Evolutionary conservation across 2,113 vertebrate genomes (phyloP).

Genomic region (Hippopotamus amphibius): DNA sequence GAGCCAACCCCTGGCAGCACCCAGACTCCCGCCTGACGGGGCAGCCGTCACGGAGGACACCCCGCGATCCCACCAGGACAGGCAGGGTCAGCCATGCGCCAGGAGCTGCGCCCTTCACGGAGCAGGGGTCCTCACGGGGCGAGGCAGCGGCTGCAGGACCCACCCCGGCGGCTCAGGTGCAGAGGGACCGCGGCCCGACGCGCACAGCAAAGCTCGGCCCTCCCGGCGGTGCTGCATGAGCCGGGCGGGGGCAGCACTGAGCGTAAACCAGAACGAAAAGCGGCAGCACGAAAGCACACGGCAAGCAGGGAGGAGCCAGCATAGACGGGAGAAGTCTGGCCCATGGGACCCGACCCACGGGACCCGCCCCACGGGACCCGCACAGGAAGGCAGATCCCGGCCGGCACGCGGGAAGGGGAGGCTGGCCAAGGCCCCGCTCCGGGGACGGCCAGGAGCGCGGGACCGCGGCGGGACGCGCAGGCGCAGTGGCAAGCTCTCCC

Average conservation of each 20-base stretch:
- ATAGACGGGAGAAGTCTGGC: background rate
- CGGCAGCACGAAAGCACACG: rapidly evolving
- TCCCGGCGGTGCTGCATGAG: background rate
- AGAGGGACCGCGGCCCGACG: background rate
- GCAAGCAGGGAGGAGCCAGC: background rate
- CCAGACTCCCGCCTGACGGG: background rate
- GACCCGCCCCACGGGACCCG: too few species aligned
- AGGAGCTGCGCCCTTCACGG: too few species aligned
- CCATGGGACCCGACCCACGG: too few species aligned
- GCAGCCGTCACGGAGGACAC: background rate
- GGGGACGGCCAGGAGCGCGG: background rate
- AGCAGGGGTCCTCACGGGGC: too few species aligned
- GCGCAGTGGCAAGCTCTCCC: background rate
- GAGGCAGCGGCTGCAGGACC: too few species aligned
- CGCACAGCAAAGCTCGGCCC: background rate
- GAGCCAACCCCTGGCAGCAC: background rate
- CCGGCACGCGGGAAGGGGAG: background rate
- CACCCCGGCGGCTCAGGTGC: background rate
- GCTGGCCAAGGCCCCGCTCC: background rate
- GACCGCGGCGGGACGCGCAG: background rate
- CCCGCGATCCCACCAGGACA: background rate
- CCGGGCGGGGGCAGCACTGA: too few species aligned
- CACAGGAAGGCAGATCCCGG: background rate
- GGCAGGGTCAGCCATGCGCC: rapidly evolving
- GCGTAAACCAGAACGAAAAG: background rate